Conservation (phyloP, 1,140 invertebrate species). For the Cardiocondyla obscurior region DNA sequence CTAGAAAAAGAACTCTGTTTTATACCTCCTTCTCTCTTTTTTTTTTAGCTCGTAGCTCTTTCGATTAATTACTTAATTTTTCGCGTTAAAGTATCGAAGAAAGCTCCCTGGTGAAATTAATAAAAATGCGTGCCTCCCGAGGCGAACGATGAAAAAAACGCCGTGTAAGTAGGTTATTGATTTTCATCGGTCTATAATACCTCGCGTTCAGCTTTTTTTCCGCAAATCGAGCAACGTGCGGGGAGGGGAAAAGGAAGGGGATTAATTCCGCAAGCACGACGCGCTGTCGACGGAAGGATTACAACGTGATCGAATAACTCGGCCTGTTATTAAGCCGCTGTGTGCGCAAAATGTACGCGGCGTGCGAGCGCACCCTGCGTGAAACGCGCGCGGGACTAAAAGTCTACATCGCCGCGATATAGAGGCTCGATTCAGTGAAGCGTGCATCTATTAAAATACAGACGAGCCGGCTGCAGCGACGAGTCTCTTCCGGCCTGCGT, state of each 20-base stretch:
- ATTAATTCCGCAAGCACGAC: constrained; percentile 49
- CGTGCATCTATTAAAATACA: constrained; percentile 56
- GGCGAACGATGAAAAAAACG: constrained; percentile 24
- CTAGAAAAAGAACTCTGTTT: neutral
- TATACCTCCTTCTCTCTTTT: neutral
- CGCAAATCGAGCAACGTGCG: constrained; percentile 30
- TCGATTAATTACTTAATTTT: neutral
- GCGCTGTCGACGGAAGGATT: constrained; percentile 41
- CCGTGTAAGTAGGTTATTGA: constrained; percentile 51
- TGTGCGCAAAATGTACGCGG: constrained; percentile 31
- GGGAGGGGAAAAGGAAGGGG: constrained; percentile 1
- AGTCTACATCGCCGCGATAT: constrained; percentile 51
- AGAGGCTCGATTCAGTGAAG: constrained; percentile 50
- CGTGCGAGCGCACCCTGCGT: constrained; percentile 23
- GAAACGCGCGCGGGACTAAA: constrained; percentile 49
- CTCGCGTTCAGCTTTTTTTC: constrained; percentile 21
- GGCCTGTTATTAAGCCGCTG: constrained; percentile 38
- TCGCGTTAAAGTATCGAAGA: neutral
- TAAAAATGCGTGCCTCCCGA: neutral
- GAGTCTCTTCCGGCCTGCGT: constrained; percentile 47
- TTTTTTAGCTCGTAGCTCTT: neutral
- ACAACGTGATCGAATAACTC: constrained; percentile 52
- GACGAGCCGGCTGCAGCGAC: constrained; percentile 48
- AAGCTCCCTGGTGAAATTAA: neutral
- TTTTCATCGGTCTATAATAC: constrained; percentile 50